A percentile compares a stretch with the other conserved stretches of the same genome.
phyloP scores from a whole-genome alignment of 2,888 invertebrate genomes.

The Lasius fuliginosus region DNA sequence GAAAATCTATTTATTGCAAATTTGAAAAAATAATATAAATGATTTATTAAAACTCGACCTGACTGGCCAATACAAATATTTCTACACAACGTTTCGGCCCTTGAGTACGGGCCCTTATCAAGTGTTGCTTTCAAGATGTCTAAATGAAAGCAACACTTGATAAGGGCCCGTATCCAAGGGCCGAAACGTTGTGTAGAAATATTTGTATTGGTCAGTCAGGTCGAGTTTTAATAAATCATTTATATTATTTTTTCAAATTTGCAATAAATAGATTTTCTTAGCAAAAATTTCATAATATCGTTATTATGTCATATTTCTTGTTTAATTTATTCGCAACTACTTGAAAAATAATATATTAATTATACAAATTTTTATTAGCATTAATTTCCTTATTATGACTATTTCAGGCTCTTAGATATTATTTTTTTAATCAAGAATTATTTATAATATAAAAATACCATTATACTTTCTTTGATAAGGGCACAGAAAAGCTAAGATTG shows the following conservation, averaged over 20 bases:
- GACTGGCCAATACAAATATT: too few species aligned
- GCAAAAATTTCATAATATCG: neutral
- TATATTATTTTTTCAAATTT: neutral
- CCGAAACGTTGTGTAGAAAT: too few species aligned
- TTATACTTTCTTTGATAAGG: slow-evolving; percentile 8
- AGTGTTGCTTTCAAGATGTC: too few species aligned
- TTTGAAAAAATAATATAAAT: too few species aligned
- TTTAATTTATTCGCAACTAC: neutral
- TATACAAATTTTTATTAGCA: neutral
- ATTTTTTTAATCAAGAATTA: slow-evolving; percentile 11
- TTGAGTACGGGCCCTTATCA: too few species aligned
- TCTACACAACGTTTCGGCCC: too few species aligned
- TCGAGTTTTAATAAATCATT: too few species aligned
- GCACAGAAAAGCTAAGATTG: slow-evolving; percentile 22
- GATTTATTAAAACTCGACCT: too few species aligned
- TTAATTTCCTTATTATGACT: neutral
- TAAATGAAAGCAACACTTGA: too few species aligned
- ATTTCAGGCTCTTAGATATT: neutral
- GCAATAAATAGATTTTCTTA: neutral
- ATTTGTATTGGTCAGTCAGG: too few species aligned
- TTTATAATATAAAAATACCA: neutral
- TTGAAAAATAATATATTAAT: neutral
- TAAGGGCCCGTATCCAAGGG: too few species aligned
- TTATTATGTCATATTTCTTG: neutral
- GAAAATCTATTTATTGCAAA: neutral